A percentile compares a stretch with the other conserved stretches of the same genome.
Conservation (phyloP, 1,140 invertebrate species). For the silkworm (Bombyx mori) region DNA sequence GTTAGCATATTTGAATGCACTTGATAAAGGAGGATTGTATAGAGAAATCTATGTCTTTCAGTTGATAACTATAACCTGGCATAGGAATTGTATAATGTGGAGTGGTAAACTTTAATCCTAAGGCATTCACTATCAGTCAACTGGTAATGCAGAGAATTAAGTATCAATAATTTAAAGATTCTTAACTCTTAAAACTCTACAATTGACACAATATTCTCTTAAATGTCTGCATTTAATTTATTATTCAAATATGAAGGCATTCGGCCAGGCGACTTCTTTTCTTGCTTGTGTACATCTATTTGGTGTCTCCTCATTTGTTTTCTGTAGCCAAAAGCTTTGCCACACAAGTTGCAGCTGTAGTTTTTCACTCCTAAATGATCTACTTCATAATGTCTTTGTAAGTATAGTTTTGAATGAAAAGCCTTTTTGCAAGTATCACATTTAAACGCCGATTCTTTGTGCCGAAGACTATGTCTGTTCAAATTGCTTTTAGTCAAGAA, state of each 20-base stretch:
- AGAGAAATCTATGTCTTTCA: too few relatives aligned
- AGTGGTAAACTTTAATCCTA: too few relatives aligned
- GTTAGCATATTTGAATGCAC: too few relatives aligned
- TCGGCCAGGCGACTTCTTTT: slow-evolving; percentile 40
- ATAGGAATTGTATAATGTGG: too few relatives aligned
- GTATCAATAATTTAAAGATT: too few relatives aligned
- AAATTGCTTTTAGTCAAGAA: slow-evolving; percentile 70
- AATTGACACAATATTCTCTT: background rate
- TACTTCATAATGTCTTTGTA: slow-evolving; percentile 56
- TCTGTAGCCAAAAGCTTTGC: slow-evolving; percentile 67
- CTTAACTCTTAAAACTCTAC: too few relatives aligned
- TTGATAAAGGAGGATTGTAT: too few relatives aligned
- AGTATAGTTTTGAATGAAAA: slow-evolving; percentile 44
- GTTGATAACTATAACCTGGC: too few relatives aligned
- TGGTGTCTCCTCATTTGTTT: slow-evolving; percentile 70
- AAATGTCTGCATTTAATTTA: too few relatives aligned
- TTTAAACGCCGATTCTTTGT: slow-evolving; percentile 50
- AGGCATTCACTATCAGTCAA: too few relatives aligned
- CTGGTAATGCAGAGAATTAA: too few relatives aligned
- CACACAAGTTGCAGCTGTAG: slow-evolving; percentile 68
- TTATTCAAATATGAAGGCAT: slow-evolving; percentile 41
- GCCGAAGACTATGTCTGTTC: slow-evolving; percentile 61
- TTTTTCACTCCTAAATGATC: slow-evolving; percentile 69
- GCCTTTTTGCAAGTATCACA: slow-evolving; percentile 52
- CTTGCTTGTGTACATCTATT: slow-evolving; percentile 63